These are phyloP conservation scores for Cetoscarus ocellatus DNA, from an alignment of 2,797 vertebrate genomes.

Conservation along the genomic window DNA sequence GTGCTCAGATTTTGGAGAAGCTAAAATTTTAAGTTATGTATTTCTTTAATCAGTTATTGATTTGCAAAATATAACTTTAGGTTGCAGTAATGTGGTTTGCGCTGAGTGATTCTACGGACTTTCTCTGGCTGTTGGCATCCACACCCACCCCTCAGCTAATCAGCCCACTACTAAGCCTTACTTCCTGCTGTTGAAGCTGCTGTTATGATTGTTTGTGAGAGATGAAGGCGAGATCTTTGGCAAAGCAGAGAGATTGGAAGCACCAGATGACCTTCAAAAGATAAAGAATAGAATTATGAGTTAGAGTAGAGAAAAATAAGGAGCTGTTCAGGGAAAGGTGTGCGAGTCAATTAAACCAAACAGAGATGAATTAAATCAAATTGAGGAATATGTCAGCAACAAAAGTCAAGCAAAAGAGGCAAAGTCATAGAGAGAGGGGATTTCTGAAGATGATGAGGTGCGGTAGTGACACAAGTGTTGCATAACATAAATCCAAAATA, in stretches of 20 bases:
- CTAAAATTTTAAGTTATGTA: background rate
- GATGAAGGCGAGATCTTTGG: slow-evolving; percentile 99
- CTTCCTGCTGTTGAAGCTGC: slow-evolving; percentile 99
- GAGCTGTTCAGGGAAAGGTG: slow-evolving; percentile 48
- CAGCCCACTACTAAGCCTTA: slow-evolving; percentile 88
- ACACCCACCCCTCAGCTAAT: slow-evolving; percentile 55
- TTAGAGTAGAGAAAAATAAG: slow-evolving; percentile 81
- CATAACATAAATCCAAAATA: slow-evolving; percentile 4
- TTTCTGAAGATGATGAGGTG: slow-evolving; percentile 51
- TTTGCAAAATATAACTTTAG: background rate
- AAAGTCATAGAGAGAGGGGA: slow-evolving; percentile 29
- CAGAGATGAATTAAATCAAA: slow-evolving; percentile 64
- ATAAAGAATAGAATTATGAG: slow-evolving; percentile 91
- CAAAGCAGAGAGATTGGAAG: slow-evolving; percentile 99
- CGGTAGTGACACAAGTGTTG: slow-evolving; percentile 18
- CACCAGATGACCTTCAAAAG: slow-evolving; percentile 98
- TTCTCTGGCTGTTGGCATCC: slow-evolving; percentile 64
- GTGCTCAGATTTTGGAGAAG: background rate
- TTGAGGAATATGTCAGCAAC: slow-evolving; percentile 67
- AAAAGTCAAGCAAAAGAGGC: slow-evolving; percentile 65
- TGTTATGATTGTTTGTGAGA: slow-evolving; percentile 99
- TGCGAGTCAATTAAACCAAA: slow-evolving; percentile 60
- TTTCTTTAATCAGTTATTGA: background rate
- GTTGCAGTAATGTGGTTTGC: background rate
- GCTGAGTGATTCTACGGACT: slow-evolving; percentile 19